These are phyloP conservation scores for Scaptomyza reducta DNA, from an alignment of 2,888 invertebrate genomes.

Conservation along the genomic window DNA sequence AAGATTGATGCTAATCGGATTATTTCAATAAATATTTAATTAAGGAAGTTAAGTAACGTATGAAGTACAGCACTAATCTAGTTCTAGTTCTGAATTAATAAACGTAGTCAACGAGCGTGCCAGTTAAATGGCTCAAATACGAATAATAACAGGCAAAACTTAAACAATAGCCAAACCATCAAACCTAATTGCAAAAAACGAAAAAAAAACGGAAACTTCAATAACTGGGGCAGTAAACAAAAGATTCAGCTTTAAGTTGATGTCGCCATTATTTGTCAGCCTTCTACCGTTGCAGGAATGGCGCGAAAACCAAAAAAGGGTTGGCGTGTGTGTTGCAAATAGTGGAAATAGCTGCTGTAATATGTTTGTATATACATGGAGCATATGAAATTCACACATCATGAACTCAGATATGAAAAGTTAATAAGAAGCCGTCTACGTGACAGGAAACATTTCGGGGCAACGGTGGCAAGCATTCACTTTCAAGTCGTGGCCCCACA, in stretches of 20 bases:
- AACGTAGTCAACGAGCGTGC: constrained; percentile 2
- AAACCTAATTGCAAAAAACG: constrained; percentile 53
- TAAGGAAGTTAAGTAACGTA: background rate
- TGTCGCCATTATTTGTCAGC: constrained; percentile 14
- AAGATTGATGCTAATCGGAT: too few species aligned
- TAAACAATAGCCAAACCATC: constrained; percentile 28
- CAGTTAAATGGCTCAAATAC: constrained; percentile 33
- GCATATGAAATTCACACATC: constrained; percentile 65
- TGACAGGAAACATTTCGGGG: constrained; percentile 52
- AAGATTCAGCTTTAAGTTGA: constrained; percentile 26
- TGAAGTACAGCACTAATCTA: too few species aligned
- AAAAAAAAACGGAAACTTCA: constrained; percentile 9
- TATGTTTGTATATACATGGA: constrained; percentile 39
- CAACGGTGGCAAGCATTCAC: constrained; percentile 48
- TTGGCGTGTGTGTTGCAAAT: constrained; percentile 10
- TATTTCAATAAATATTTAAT: background rate
- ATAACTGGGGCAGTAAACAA: constrained; percentile 33
- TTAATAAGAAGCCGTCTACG: constrained; percentile 67
- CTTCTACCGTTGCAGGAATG: background rate
- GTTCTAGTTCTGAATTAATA: background rate
- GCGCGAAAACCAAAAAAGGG: constrained; percentile 39
- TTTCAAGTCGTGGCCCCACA: constrained; percentile 26
- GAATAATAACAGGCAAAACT: constrained; percentile 40
- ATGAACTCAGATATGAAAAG: constrained; percentile 66
- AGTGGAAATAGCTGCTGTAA: constrained; percentile 37